A percentile compares a stretch with the other conserved stretches of the same genome.
These are phyloP conservation scores for Bombyx mandarina DNA, from an alignment of 1,140 invertebrate genomes.

Conservation along the genomic window DNA sequence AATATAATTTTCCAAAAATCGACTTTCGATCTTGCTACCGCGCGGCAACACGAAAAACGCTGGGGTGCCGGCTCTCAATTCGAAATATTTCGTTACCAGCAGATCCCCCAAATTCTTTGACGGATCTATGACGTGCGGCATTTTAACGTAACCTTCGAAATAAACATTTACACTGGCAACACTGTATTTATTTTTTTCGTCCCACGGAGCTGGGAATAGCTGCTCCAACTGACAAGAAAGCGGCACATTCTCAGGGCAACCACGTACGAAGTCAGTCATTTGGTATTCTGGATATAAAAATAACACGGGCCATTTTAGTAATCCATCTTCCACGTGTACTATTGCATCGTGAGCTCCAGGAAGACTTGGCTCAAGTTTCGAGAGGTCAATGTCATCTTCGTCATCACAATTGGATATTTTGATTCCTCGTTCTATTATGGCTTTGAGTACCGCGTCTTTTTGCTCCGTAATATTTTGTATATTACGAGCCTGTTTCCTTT, in stretches of 20 bases:
- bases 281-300: constrained; percentile 55
- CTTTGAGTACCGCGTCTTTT: constrained; percentile 63
- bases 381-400: constrained; percentile 61
- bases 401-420: constrained; percentile 54
- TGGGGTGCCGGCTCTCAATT: constrained; percentile 54
- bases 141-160: constrained; percentile 81
- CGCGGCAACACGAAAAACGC: constrained; percentile 49
- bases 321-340: constrained; percentile 84
- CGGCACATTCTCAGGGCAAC: constrained; percentile 75
- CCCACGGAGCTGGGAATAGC: constrained; percentile 85
- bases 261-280: constrained; percentile 72
- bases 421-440: constrained; percentile 57
- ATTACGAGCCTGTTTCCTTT: constrained; percentile 54
- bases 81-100: constrained; percentile 75
- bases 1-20: constrained; percentile 46
- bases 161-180: constrained; percentile 80
- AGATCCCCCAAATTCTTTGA: constrained; percentile 75
- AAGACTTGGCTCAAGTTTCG: constrained; percentile 74
- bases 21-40: constrained; percentile 39
- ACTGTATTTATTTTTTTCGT: constrained; percentile 79
- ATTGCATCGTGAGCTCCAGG: constrained; percentile 73
- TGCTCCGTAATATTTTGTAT: constrained; percentile 72
- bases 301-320: constrained; percentile 64
- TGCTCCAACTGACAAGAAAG: constrained; percentile 48
- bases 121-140: constrained; percentile 75